A percentile compares a stretch with the other conserved stretches of the same genome.
phyloP scores from a whole-genome alignment of 2,797 vertebrate species.

The Sciurus carolinensis region DNA sequence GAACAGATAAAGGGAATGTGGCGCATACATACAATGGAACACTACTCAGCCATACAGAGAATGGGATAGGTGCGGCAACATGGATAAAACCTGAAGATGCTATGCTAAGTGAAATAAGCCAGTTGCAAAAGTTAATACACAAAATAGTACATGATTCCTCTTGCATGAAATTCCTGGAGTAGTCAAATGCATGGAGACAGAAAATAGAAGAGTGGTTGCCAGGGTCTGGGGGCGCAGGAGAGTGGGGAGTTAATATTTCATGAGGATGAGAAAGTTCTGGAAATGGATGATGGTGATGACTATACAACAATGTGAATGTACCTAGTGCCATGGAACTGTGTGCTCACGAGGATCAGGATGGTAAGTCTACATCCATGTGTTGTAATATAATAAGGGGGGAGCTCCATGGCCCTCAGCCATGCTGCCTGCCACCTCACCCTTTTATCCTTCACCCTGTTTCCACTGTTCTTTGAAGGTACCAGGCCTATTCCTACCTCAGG shows the following conservation, averaged over 20 bases:
- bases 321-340: neutral
- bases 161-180: neutral
- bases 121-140: neutral
- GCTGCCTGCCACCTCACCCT: accelerated
- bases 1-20: neutral
- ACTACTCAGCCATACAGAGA: neutral
- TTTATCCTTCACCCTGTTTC: neutral
- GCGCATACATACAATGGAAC: neutral
- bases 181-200: neutral
- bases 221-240: no score
- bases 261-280: neutral
- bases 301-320: neutral
- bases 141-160: neutral
- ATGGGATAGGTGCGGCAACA: neutral
- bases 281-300: neutral
- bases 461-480: neutral
- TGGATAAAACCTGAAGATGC: neutral
- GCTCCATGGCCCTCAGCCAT: neutral
- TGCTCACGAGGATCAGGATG: neutral
- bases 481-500: neutral
- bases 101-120: neutral
- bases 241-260: neutral
- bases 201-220: neutral
- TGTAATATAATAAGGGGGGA: neutral
- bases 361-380: no score